These are phyloP conservation scores for Eleutherodactylus coqui DNA, from an alignment of 2,797 vertebrate genomes.

Conservation along the genomic window DNA sequence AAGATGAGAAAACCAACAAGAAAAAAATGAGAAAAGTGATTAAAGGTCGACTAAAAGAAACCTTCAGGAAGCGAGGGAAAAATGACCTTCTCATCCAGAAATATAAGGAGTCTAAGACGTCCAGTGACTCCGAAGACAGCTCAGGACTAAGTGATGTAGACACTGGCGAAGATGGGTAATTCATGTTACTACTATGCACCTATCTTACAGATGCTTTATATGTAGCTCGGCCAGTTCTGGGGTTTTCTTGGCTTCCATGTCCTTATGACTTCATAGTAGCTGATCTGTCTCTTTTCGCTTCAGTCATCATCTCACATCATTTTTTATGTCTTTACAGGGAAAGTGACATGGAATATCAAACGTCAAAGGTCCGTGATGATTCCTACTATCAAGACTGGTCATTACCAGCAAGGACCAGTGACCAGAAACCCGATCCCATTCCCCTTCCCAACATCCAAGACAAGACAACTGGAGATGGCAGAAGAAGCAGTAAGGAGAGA, in stretches of 20 bases:
- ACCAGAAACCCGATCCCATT: background rate
- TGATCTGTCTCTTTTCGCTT: background rate
- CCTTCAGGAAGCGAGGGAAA: background rate
- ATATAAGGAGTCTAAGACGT: background rate
- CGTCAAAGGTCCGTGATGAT: background rate
- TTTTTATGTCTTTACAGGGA: slow-evolving; percentile 11
- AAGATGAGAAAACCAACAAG: background rate
- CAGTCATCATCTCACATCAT: background rate
- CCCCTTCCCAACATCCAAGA: no score
- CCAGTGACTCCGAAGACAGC: background rate
- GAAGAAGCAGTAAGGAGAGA: background rate
- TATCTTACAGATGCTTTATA: background rate
- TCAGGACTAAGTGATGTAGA: background rate
- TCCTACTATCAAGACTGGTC: background rate
- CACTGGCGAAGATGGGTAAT: background rate
- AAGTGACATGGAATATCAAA: slow-evolving; percentile 10
- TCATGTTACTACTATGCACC: background rate
- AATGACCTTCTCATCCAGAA: background rate
- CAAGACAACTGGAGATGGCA: background rate
- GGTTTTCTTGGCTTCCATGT: background rate
- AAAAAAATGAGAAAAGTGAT: background rate
- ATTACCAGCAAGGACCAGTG: background rate
- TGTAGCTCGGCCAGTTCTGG: background rate
- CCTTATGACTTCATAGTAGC: background rate
- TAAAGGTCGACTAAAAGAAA: background rate